Evolutionary conservation across 2,113 vertebrate genomes (phyloP), one percentile per base, ranked within the genome.

Genomic region (Abramis brama): DNA sequence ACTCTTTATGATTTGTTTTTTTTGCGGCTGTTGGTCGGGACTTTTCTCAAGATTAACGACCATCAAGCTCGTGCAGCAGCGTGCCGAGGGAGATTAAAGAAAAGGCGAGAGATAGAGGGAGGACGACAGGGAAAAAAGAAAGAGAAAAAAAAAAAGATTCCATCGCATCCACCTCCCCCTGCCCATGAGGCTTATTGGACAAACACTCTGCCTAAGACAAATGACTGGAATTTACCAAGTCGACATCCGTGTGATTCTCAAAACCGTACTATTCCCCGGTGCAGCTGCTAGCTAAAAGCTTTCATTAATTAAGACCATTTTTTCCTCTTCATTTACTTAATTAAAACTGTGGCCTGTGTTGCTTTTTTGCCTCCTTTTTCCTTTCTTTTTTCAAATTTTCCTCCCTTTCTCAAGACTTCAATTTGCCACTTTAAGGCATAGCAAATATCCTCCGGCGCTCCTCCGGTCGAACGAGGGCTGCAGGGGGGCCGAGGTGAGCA

Each of bases 281-380:
- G 82, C 92, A 92, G 94, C 93, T 93, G 92, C 94, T 93, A 92
- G 93, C 94, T 94, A 89, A 93, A 93, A 90, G 92, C 92, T 90
- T 93, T 92, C 90, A 83, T 92, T 92, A 90, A 92, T 92, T 93
- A 93, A 83, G 83, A 95, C 91, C 91, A 91, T 93, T 90, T 90
- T 91, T 92, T 86, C 91, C 92, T 93, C 92, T 94, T 92, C 90
- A 90, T 92, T 93, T 93, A 92, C 92, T 91, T 91, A 91, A 94
- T 94, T 91, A 90, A 92, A 94, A 92, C 91, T 93, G 93, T 93
- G 92, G 91, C 93, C 91, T 94, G 89, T 93, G 92, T 93, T 91
- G 90, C 89, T 91, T 87, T 60, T 88, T 88, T 92, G 88, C 85
- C 87, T 90, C 86, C 88, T 84, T 89, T 86, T 92, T 90, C 85